phyloP scores from a whole-genome alignment of 2,888 invertebrate genomes.

The Clitarchus hookeri region DNA sequence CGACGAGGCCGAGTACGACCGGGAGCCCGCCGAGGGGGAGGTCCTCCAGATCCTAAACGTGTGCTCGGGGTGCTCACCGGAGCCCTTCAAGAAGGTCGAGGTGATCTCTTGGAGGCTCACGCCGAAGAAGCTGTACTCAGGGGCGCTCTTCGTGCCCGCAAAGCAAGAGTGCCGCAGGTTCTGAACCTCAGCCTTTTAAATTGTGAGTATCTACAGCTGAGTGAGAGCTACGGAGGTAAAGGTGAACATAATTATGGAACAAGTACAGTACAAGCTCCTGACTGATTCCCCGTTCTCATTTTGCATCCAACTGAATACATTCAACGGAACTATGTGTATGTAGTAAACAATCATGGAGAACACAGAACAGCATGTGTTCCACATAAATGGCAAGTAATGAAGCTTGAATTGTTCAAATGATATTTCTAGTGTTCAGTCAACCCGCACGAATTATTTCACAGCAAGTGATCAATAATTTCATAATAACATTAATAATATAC shows the following conservation, averaged over 20 bases:
- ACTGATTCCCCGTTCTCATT: not conserved
- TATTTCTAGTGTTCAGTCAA: not conserved
- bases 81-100: conserved; percentile 80
- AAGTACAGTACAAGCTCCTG: not conserved
- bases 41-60: conserved; percentile 79
- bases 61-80: conserved; percentile 74
- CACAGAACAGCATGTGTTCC: not conserved
- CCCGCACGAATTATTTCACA: not conserved
- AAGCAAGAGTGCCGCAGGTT: conserved; percentile 68
- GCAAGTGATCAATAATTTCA: not conserved
- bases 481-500: not conserved
- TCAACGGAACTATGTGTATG: not conserved
- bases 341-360: not conserved
- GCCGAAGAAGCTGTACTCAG: conserved; percentile 73
- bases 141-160: conserved; percentile 71
- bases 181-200: conserved; percentile 49
- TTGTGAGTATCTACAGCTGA: too few species aligned
- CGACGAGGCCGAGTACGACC: conserved; percentile 54
- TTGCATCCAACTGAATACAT: not conserved
- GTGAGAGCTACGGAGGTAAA: not conserved
- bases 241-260: not conserved
- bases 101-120: conserved; percentile 77
- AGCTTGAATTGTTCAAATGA: not conserved
- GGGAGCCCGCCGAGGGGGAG: conserved; percentile 83
- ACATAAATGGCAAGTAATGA: not conserved